Conservation (phyloP, 2,113 vertebrate genomes). For the Myocastor coypus region DNA sequence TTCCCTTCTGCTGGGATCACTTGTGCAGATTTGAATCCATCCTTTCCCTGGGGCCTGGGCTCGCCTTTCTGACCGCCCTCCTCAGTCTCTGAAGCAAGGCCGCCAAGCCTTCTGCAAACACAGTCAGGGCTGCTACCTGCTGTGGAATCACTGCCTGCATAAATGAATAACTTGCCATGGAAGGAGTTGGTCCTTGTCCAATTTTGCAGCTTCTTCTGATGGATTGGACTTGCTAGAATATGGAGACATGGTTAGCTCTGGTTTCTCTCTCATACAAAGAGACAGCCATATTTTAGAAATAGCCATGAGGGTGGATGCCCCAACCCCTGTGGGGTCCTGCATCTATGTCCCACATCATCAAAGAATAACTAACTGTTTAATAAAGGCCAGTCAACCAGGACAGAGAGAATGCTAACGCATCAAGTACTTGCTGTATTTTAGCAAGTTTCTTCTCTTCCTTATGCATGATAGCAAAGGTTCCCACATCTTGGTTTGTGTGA, state of each 20-base stretch:
- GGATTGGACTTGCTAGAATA: conserved; percentile 44
- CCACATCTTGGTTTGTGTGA: conserved; percentile 3
- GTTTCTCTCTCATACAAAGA: not conserved
- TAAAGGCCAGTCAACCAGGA: conserved; percentile 9
- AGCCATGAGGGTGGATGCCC: not conserved
- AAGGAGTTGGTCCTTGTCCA: conserved; percentile 53
- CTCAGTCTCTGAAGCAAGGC: conserved; percentile 53
- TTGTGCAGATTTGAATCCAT: conserved; percentile 47
- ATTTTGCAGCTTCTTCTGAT: conserved; percentile 47
- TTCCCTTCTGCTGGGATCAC: not conserved
- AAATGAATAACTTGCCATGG: conserved; percentile 70
- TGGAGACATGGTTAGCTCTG: not conserved
- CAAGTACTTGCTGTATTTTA: conserved; percentile 52
- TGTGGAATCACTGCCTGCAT: conserved; percentile 67
- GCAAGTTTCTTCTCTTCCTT: conserved; percentile 6
- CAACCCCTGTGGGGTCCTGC: not conserved
- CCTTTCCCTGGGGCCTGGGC: conserved; percentile 27
- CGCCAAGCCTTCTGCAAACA: conserved; percentile 68
- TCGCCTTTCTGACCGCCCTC: conserved; percentile 49
- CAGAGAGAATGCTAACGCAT: not conserved
- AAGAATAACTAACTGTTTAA: conserved; percentile 1
- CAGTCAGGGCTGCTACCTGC: conserved; percentile 65
- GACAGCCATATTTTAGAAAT: not conserved
- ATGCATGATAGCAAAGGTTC: not conserved
- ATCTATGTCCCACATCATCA: not conserved